These are phyloP conservation scores for Talpa occidentalis DNA, from an alignment of 2,113 vertebrate genomes.

Conservation along the genomic window DNA sequence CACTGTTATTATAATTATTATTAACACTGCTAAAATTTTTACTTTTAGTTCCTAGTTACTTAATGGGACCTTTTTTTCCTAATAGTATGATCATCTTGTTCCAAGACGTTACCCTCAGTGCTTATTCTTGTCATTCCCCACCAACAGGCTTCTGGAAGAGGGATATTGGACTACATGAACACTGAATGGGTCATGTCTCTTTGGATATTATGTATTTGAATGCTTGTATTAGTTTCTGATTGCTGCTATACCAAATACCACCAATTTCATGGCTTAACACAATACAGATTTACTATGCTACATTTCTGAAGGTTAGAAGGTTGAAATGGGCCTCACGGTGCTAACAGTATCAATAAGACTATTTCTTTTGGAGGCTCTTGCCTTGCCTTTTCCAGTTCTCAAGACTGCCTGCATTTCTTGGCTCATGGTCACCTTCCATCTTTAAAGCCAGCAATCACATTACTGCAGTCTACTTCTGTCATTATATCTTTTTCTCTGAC, in stretches of 20 bases:
- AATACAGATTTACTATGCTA: not conserved
- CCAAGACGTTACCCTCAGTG: not conserved
- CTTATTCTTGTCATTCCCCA: not conserved
- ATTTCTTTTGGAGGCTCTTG: not conserved
- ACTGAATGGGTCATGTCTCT: not conserved
- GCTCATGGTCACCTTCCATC: not conserved
- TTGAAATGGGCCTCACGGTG: not conserved
- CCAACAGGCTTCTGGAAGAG: not conserved
- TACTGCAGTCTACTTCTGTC: not conserved
- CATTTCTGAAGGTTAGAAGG: not conserved
- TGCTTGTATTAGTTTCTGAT: not conserved
- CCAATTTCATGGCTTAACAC: not conserved
- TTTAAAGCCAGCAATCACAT: not conserved
- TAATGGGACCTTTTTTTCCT: not conserved
- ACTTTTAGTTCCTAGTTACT: not conserved
- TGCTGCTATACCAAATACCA: not conserved
- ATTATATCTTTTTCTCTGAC: not conserved
- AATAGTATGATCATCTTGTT: not conserved
- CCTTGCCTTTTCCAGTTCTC: not conserved
- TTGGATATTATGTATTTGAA: conserved; percentile 25
- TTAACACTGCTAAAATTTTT: not conserved
- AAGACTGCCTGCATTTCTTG: not conserved
- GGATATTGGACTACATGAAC: not conserved
- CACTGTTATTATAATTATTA: not conserved
- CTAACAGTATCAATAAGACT: not conserved